phyloP scores from a whole-genome alignment of 2,113 vertebrate genomes.

The Aythya baeri region DNA sequence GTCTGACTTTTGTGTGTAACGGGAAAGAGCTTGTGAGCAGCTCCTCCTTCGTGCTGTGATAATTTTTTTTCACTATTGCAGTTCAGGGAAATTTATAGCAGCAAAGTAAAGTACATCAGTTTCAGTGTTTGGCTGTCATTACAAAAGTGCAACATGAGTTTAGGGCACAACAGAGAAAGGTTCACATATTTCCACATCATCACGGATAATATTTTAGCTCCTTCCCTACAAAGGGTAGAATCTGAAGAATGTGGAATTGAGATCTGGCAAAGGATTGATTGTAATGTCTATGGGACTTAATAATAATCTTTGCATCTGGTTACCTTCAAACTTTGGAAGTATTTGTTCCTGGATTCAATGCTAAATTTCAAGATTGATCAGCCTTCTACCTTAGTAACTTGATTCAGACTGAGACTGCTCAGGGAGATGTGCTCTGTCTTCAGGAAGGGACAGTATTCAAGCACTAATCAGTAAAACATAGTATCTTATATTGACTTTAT shows the following conservation, averaged over 20 bases:
- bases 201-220: background rate
- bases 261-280: background rate
- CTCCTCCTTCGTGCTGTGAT: background rate
- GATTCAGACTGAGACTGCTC: background rate
- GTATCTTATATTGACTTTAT: background rate
- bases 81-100: background rate
- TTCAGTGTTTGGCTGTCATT: background rate
- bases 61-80: background rate
- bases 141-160: fast-evolving
- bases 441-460: background rate
- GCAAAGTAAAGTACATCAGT: background rate
- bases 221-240: background rate
- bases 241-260: background rate
- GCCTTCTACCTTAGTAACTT: background rate
- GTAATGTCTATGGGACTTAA: background rate
- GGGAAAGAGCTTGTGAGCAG: background rate
- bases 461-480: background rate
- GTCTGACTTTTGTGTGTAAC: background rate
- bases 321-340: background rate
- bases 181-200: background rate
- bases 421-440: background rate
- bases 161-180: background rate
- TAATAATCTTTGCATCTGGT: background rate
- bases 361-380: background rate
- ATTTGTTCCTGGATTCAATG: background rate